Evolutionary conservation across 1,140 invertebrate genomes (phyloP), one percentile per base, ranked within the genome.

Genomic region (Solenopsis fugax): DNA sequence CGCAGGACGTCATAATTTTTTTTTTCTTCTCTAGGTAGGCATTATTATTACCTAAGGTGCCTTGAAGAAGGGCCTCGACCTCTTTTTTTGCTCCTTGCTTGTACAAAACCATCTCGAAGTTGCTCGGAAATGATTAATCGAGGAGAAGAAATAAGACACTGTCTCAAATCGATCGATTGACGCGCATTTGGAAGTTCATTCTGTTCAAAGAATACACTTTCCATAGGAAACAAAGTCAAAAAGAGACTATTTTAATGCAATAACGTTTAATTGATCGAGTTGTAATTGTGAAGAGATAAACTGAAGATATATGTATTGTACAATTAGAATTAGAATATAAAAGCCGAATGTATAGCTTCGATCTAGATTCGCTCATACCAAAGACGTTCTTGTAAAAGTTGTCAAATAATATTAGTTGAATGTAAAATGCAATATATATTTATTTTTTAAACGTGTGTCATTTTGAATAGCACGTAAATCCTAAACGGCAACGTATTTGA

Each of bases 1-100:
- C 94, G 95, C 95, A 92, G 95, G 95, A 94, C 94, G 95, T 95
- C 95, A 94, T 85, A 71, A 76, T 90, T 87, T 86, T 71, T 77
- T 77, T 72, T 88, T 56, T 56, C 54, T 56, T 69, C 62, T 93
- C 87, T 89, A 89, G 90, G 75, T 91, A 92, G 91, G 87, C 86
- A 86, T 91, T 91, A 67, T 67, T 69, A 75, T 82, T 89, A 89
- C 78, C 90, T 91, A 90, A 92, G 89, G 88, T 91, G 87, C 89
- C 91, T 92, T 85, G 81, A 91, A 84, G 87, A 92, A 88, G 85
- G 91, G 73, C 90, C 86, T 92, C 77, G 82, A 85, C 84, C 89
- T 92, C 86, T 84, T 77, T 91, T 91, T 87, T 69, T 65, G 58
- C 85, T 84, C 64, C 86, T 88, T 77, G 48, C 21, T 75, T 78